Conservation (phyloP, 2,888 invertebrate genomes). For the Drosophila sordidapex region DNA sequence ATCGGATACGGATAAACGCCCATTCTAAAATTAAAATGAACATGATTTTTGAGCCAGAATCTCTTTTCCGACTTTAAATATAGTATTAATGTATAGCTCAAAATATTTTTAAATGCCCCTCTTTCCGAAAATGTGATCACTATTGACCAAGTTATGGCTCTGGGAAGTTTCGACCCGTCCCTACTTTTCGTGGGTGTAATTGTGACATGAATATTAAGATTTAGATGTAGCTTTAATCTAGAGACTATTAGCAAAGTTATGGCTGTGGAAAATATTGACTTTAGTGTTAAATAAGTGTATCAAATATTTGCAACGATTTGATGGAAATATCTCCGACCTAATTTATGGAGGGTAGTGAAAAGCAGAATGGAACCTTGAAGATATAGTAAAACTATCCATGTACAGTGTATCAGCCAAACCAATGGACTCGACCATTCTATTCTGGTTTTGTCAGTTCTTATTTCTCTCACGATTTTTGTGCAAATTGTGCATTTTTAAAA, state of each 20-base stretch:
- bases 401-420: neutral
- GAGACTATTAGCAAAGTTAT: neutral
- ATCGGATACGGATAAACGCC: neutral
- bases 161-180: too few species aligned
- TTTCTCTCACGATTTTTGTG: neutral
- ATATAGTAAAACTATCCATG: neutral
- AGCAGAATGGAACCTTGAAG: neutral
- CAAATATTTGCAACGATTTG: neutral
- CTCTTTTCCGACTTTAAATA: too few species aligned
- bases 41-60: neutral
- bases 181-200: too few species aligned
- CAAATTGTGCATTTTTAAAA: slow-evolving; percentile 20
- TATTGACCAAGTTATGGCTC: too few species aligned
- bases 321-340: fast-evolving
- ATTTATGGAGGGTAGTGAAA: too few species aligned
- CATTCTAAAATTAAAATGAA: neutral
- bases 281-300: neutral
- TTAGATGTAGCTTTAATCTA: too few species aligned
- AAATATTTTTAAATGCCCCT: too few species aligned
- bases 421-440: neutral
- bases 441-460: neutral
- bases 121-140: too few species aligned
- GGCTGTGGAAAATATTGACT: neutral
- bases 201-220: too few species aligned
- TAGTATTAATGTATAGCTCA: neutral